Percentiles rank a stretch among this genome's conserved stretches.
Evolutionary conservation across 2,888 invertebrate species (phyloP).

Genomic region (Digitonthophagus gazella): DNA sequence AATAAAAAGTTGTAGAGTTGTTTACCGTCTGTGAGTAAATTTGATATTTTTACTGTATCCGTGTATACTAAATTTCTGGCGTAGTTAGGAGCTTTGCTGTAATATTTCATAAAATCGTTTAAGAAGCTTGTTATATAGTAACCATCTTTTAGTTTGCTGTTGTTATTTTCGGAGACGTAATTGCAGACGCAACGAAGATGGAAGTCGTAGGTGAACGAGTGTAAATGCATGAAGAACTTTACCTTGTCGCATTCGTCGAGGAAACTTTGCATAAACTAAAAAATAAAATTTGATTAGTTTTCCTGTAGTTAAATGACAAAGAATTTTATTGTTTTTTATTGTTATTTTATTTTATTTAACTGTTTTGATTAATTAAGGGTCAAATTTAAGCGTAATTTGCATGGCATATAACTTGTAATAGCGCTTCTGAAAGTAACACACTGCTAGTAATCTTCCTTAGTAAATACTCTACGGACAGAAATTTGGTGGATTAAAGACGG

Average conservation of each 20-base stretch:
- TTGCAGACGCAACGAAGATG: slow-evolving; percentile 67
- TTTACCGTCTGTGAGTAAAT: slow-evolving; percentile 62
- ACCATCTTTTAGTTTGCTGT: slow-evolving; percentile 55
- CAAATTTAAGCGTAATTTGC: no score
- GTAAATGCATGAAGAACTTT: slow-evolving; percentile 69
- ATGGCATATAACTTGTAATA: no score
- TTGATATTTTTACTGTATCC: slow-evolving; percentile 58
- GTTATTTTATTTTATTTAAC: no score
- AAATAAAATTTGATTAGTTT: no score
- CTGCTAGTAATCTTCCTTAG: no score
- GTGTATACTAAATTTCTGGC: slow-evolving; percentile 70
- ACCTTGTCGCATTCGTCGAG: slow-evolving; percentile 68
- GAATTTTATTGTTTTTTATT: no score
- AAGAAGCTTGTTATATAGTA: slow-evolving; percentile 73
- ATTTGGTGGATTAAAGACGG: no score
- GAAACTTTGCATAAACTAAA: slow-evolving; percentile 63
- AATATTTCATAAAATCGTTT: slow-evolving; percentile 74
- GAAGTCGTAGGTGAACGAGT: slow-evolving; percentile 77
- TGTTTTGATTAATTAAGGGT: no score
- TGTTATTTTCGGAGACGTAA: slow-evolving; percentile 60
- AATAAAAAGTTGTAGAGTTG: slow-evolving; percentile 70
- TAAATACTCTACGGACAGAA: no score
- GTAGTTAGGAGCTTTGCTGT: slow-evolving; percentile 73
- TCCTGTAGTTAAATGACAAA: no score
- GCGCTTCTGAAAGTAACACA: no score